phyloP scores from a whole-genome alignment of 1,140 invertebrate genomes.

The Mylabris phalerata region DNA sequence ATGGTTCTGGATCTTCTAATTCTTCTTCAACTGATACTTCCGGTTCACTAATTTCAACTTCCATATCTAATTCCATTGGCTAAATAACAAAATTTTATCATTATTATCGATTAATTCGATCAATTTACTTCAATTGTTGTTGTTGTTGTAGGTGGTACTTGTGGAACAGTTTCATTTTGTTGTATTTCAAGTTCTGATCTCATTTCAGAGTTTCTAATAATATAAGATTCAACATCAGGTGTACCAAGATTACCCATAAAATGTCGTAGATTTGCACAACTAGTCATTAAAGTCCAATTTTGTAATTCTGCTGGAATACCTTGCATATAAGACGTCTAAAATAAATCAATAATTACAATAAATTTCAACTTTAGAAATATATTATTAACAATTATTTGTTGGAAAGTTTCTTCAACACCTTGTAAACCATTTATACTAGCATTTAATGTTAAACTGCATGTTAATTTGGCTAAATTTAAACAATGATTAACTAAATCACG shows the following conservation, averaged over 20 bases:
- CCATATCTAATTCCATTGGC: slow-evolving; percentile 40
- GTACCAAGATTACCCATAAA: slow-evolving; percentile 24
- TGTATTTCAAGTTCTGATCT: not conserved
- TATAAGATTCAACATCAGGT: slow-evolving; percentile 30
- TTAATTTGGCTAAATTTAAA: slow-evolving; percentile 17
- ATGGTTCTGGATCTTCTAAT: slow-evolving; percentile 33
- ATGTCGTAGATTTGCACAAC: slow-evolving; percentile 23
- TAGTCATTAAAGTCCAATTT: slow-evolving; percentile 32
- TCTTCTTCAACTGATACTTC: not conserved
- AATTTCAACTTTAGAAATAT: not conserved
- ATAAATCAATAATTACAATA: slow-evolving; percentile 1
- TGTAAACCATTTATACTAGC: slow-evolving; percentile 31
- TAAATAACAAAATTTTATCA: slow-evolving; percentile 2
- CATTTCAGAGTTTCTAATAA: slow-evolving; percentile 21
- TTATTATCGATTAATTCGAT: too few species aligned
- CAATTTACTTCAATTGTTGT: not conserved
- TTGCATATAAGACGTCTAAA: slow-evolving; percentile 23
- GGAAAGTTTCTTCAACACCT: slow-evolving; percentile 32
- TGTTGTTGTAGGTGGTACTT: not conserved
- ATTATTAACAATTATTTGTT: slow-evolving; percentile 30
- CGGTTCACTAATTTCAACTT: not conserved
- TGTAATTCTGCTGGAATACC: slow-evolving; percentile 32
- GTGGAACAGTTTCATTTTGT: slow-evolving; percentile 7
- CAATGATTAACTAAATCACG: slow-evolving; percentile 25
- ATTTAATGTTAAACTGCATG: slow-evolving; percentile 29